Conservation (phyloP, 1,140 invertebrate species). For the Drosophila bipectinata region DNA sequence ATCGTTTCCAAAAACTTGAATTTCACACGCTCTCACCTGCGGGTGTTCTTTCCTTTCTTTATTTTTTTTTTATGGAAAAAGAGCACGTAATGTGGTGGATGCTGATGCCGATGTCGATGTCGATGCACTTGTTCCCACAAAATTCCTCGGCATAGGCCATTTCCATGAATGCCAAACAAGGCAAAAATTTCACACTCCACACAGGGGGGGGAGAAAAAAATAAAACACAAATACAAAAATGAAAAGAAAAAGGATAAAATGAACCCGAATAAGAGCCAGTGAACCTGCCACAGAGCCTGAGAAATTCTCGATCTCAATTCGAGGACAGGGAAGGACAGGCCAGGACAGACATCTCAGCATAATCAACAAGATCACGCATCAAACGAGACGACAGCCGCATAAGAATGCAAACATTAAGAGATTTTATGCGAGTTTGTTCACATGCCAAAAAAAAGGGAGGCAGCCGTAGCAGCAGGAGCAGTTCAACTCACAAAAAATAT, state of each 20-base stretch:
- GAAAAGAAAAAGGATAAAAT: slow-evolving; percentile 6
- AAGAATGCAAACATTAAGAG: slow-evolving; percentile 82
- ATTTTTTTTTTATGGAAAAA: slow-evolving; percentile 7
- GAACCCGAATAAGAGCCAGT: slow-evolving; percentile 12
- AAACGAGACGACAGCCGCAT: slow-evolving; percentile 80
- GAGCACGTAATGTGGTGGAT: slow-evolving; percentile 64
- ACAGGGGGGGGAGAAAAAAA: slow-evolving; percentile 22
- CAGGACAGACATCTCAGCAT: slow-evolving; percentile 60
- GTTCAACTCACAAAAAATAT: slow-evolving; percentile 1
- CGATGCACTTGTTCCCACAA: slow-evolving; percentile 76
- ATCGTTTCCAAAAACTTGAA: slow-evolving; percentile 46
- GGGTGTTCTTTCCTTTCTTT: slow-evolving; percentile 55
- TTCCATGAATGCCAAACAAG: slow-evolving; percentile 74
- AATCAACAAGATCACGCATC: slow-evolving; percentile 82
- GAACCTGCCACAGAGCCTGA: slow-evolving; percentile 29
- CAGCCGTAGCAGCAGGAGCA: slow-evolving; percentile 35
- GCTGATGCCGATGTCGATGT: slow-evolving; percentile 25
- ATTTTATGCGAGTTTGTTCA: slow-evolving; percentile 79
- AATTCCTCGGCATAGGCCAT: slow-evolving; percentile 77
- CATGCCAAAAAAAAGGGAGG: slow-evolving; percentile 62
- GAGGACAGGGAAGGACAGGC: not conserved
- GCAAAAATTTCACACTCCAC: slow-evolving; percentile 74
- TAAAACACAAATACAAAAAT: slow-evolving; percentile 10
- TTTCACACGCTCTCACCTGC: slow-evolving; percentile 75
- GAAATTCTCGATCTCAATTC: slow-evolving; percentile 48